Conservation (phyloP, 2,797 vertebrate species). For the Taeniopygia guttata region DNA sequence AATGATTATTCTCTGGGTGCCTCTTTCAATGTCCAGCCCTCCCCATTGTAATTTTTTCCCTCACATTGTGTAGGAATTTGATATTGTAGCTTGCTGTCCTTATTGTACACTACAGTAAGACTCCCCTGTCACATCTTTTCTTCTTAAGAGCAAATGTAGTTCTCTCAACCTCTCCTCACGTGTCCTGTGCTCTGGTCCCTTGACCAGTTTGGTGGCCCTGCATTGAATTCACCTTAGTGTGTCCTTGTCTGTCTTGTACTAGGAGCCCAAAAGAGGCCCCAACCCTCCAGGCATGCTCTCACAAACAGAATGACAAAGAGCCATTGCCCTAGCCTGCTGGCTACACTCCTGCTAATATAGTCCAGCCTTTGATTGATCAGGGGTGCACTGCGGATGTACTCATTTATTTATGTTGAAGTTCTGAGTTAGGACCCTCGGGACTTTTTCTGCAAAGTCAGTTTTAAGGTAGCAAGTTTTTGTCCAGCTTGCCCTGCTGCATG, state of each 20-base stretch:
- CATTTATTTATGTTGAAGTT: neutral
- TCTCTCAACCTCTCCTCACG: neutral
- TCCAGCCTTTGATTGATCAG: neutral
- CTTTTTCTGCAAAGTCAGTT: neutral
- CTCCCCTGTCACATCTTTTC: neutral
- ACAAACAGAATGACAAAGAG: neutral
- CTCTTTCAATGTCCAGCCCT: neutral
- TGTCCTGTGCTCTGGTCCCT: neutral
- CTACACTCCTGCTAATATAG: neutral
- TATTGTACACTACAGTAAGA: accelerated
- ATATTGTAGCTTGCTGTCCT: neutral
- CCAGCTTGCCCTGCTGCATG: neutral
- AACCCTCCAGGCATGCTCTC: neutral
- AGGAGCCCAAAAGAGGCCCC: neutral
- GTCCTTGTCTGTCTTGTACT: neutral
- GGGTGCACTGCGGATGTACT: neutral
- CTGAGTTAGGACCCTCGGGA: neutral
- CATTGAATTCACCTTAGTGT: neutral
- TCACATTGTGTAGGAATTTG: neutral
- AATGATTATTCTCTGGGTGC: neutral
- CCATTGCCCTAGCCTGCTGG: neutral
- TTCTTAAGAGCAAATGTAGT: neutral
- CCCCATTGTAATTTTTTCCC: neutral
- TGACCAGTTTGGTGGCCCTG: neutral
- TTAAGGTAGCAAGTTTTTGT: neutral